A percentile compares a stretch with the other conserved stretches of the same genome.
phyloP scores from a whole-genome alignment of 2,888 invertebrate species.

The Podotricha telesiphe region DNA sequence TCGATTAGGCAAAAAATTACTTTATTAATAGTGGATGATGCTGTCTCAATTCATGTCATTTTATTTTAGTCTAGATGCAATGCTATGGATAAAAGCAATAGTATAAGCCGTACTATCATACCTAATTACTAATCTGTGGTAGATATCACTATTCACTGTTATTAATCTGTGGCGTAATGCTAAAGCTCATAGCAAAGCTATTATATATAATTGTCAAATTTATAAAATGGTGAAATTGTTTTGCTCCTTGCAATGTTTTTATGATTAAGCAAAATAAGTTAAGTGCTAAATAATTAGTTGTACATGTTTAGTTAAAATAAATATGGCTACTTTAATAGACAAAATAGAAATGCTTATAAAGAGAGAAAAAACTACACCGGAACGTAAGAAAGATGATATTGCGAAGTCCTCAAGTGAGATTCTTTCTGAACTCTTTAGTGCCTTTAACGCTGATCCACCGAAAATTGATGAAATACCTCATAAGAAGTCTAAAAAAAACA shows the following conservation, averaged over 20 bases:
- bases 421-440: slow-evolving; percentile 91
- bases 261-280: not conserved
- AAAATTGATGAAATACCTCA: slow-evolving; percentile 72
- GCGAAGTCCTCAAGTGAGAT: slow-evolving; percentile 90
- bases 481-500: slow-evolving; percentile 81
- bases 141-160: not conserved
- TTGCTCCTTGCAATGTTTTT: slow-evolving; percentile 20
- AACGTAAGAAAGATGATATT: slow-evolving; percentile 69
- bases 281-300: not conserved
- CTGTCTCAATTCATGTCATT: too few relatives aligned
- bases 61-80: too few relatives aligned
- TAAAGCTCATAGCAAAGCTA: not conserved
- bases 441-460: slow-evolving; percentile 89
- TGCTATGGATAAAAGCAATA: too few relatives aligned
- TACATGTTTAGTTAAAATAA: not conserved
- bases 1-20: too few relatives aligned
- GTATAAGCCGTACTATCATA: too few relatives aligned
- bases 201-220: slow-evolving; percentile 15
- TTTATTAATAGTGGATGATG: too few relatives aligned
- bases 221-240: slow-evolving; percentile 28
- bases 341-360: slow-evolving; percentile 77
- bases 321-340: slow-evolving; percentile 71
- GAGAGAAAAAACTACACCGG: slow-evolving; percentile 75
- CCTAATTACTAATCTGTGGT: not conserved
- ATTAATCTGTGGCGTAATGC: slow-evolving; percentile 7